Conservation (phyloP, 2,888 invertebrate genomes). For the Ceriagrion tenellum region DNA sequence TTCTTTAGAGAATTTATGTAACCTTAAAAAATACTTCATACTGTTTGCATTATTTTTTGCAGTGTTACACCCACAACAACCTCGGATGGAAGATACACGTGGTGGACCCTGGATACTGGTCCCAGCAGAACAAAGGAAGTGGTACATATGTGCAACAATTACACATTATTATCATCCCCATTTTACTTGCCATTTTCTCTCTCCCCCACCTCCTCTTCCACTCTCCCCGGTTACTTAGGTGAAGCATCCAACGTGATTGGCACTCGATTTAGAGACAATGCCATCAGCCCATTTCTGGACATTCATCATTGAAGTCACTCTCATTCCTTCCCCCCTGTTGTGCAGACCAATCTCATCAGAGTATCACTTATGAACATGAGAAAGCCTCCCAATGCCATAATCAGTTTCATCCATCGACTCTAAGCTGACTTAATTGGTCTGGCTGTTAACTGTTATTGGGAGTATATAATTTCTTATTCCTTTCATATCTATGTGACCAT, state of each 20-base stretch:
- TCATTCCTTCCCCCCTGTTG: constrained; percentile 49
- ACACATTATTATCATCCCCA: constrained; percentile 37
- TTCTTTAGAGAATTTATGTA: too few species aligned
- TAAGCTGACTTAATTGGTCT: constrained; percentile 1
- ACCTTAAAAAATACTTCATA: too few species aligned
- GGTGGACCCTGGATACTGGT: constrained; percentile 84
- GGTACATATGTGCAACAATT: constrained; percentile 38
- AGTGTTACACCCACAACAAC: constrained; percentile 96
- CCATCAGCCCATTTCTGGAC: constrained; percentile 43
- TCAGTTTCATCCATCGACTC: constrained; percentile 41
- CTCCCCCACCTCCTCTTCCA: constrained; percentile 58
- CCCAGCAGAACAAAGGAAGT: constrained; percentile 74
- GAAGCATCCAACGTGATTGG: constrained; percentile 39
- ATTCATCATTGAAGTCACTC: constrained; percentile 56
- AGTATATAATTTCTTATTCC: constrained; percentile 46
- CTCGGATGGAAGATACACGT: constrained; percentile 96
- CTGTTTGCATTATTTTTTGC: constrained; percentile 74
- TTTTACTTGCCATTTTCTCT: constrained; percentile 49
- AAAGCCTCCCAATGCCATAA: constrained; percentile 50
- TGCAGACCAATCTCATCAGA: constrained; percentile 48
- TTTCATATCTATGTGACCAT: constrained; percentile 48
- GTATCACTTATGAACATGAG: constrained; percentile 35
- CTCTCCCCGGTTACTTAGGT: constrained; percentile 50
- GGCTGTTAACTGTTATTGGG: constrained; percentile 44
- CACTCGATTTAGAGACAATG: constrained; percentile 42